A percentile compares a stretch with the other conserved stretches of the same genome.
Conservation (phyloP, 2,113 vertebrate genomes). For the Dasyprocta punctata region DNA sequence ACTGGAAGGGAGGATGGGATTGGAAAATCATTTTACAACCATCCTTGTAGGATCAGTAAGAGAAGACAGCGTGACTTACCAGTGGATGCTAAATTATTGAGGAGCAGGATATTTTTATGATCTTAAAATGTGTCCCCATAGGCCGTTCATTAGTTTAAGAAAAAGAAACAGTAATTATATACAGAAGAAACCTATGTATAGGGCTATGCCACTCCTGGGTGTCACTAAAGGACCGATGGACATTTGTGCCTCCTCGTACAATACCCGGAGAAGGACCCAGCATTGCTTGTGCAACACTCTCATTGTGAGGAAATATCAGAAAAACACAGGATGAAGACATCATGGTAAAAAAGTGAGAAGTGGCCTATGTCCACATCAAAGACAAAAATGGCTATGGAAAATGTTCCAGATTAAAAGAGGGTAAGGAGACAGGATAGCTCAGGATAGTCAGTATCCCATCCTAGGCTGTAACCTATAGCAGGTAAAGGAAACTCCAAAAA, state of each 20-base stretch:
- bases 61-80: not conserved
- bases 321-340: not conserved
- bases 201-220: not conserved
- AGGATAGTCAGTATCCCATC: not conserved
- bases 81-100: not conserved
- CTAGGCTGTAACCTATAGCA: not conserved
- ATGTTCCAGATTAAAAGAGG: not conserved
- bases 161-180: not conserved
- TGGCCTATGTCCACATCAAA: not conserved
- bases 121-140: not conserved
- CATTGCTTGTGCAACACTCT: not conserved
- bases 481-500: not conserved
- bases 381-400: not conserved
- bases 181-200: not conserved
- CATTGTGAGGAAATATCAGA: not conserved
- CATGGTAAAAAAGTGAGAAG: not conserved
- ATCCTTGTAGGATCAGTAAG: not conserved
- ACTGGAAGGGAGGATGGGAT: not conserved
- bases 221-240: not conserved
- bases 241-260: not conserved
- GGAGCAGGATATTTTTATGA: not conserved
- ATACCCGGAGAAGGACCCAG: not conserved
- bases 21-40: not conserved
- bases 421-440: not conserved
- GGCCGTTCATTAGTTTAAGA: not conserved